Conservation (phyloP, 2,797 vertebrate genomes). For the Delichon dasypus region DNA sequence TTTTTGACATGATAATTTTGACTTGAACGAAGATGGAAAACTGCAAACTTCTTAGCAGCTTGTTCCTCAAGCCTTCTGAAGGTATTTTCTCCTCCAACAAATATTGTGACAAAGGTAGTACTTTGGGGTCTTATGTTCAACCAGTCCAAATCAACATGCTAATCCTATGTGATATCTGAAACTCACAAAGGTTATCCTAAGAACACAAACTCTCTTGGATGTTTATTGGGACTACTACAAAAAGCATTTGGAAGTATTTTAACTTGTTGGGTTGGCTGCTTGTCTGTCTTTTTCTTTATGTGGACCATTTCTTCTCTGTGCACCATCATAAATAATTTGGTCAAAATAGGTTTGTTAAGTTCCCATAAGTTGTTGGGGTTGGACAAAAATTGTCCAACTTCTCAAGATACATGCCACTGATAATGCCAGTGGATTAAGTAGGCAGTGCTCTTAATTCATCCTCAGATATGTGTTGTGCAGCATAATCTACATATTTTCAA, state of each 20-base stretch:
- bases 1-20: neutral
- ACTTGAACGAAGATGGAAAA: neutral
- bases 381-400: rapidly evolving
- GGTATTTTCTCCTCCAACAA: neutral
- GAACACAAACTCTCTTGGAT: neutral
- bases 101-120: neutral
- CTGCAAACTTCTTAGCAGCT: neutral
- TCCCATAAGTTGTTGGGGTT: neutral
- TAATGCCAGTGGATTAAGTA: neutral
- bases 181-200: neutral
- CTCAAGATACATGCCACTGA: neutral
- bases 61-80: neutral
- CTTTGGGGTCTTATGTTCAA: neutral
- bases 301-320: neutral
- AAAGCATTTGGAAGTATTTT: neutral
- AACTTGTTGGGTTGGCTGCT: neutral
- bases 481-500: neutral
- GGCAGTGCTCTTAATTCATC: neutral
- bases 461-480: neutral
- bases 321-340: neutral
- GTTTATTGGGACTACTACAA: neutral
- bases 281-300: neutral
- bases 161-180: neutral
- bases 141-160: neutral
- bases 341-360: neutral